Evolutionary conservation across 2,797 vertebrate species (phyloP).

Genomic region (Loris lydekkerianus): DNA sequence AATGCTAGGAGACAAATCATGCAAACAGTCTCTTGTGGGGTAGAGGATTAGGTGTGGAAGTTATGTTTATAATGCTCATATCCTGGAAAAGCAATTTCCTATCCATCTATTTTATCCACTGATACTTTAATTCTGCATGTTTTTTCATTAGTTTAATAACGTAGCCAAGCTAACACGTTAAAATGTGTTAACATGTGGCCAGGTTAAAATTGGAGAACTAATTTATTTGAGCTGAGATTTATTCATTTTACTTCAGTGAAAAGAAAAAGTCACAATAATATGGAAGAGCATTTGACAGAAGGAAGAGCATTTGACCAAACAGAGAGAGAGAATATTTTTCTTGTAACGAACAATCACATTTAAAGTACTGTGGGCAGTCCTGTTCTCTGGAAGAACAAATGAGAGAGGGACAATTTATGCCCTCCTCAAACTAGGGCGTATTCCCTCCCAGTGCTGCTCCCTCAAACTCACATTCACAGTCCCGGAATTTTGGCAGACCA

Average conservation of each 20-base stretch:
- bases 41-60: background rate
- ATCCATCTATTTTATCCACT: background rate
- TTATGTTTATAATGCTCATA: background rate
- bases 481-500: background rate
- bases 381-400: background rate
- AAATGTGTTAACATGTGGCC: too few relatives aligned
- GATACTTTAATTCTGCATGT: background rate
- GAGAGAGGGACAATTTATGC: background rate
- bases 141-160: background rate
- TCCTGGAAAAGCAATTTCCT: background rate
- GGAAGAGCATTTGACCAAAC: background rate
- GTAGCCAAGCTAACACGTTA: too few relatives aligned
- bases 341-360: background rate
- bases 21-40: background rate
- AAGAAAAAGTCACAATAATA: background rate
- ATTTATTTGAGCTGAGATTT: slow-evolving; percentile 38
- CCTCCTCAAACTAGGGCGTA: background rate
- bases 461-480: background rate
- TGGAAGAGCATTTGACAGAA: background rate
- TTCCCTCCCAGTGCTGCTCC: background rate
- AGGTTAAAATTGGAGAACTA: background rate
- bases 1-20: background rate
- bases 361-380: background rate
- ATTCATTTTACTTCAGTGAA: background rate
- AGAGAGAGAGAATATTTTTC: background rate